Base-by-base conservation (phyloP, 2,113 vertebrate species). In the Syngnathoides biaculeatus region DNA sequence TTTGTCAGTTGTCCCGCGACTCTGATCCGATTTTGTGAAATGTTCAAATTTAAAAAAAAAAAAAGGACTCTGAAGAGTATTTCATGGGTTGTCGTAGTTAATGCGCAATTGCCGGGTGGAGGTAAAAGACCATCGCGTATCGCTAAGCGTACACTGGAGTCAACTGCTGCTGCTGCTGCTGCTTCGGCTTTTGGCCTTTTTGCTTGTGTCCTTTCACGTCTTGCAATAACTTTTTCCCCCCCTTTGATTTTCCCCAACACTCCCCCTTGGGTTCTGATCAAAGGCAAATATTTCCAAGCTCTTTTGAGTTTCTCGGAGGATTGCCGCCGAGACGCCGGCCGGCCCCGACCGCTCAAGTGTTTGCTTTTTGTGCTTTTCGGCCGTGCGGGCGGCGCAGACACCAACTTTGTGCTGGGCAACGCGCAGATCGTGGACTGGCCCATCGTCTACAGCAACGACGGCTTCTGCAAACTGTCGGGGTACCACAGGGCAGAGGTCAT, bases 371-470 rank as follows among this genome's bases (percentile, higher is more conserved):
- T 62, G 13, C 6, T 56, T 57, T 57, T 57, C 30, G 20, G 20
- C 55, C 9, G 13, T 15, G 20, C 11, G 26, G 55, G 26, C 55
- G 14, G 3, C 2, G 8, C 94, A 99, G 97, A 99, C 86, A 98
- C 97, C 79, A 99, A 99, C 90, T 99, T 99, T 88, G 96, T 99
- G 74, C 80, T 99, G 92, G 97, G 97, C 72, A 99, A 99, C 66
- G 97, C 97, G 75, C 97, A 99, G 92, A 99, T 99, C 39, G 96
- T 99, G 86, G 97, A 98, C 92, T 99, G 97, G 97, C 97, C 97
- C 50, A 96, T 99, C 64, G 97, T 99, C 82, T 99, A 99, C 91
- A 99, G 97, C 93, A 99, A 99, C 4, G 97, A 99, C 80, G 97
- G 97, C 80, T 99, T 99, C 91, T 99, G 97, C 93, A 99, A 98